Evolutionary conservation across 2,797 vertebrate species (phyloP), one percentile per base, ranked within the genome.

Genomic region (Spondyliosoma cantharus): DNA sequence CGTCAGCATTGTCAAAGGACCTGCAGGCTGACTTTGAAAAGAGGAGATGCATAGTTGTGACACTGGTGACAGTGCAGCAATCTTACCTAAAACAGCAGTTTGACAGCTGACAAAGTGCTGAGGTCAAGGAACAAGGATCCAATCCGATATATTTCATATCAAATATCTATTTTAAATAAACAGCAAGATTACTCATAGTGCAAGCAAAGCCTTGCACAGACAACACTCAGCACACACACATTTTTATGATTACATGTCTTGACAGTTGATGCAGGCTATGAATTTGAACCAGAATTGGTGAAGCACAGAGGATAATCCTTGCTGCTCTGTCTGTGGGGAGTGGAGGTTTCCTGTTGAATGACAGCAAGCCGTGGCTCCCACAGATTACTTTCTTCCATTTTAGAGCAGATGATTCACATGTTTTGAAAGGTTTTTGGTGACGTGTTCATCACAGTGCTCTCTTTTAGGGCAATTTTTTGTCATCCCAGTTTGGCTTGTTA

Each of bases 261-360:
- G 80, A 90, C 86, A 89, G 82, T 59, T 82, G 74, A 82, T 3
- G 49, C 50, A 60, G 52, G 54, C 84, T 84, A 20, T 81, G 71
- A 75, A 76, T 88, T 81, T 84, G 62, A 82, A 76, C 58, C 68
- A 57, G 78, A 90, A 76, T 72, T n/a, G 50, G 7, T 78, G 76
- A 87, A 64, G 76, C 67, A 64, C 74, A 71, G 80, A 84, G 79
- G 83, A 91, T 93, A 88, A 93, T 93, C 89, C 86, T 54, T 14
- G 71, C 81, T 76, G 78, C 89, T 89, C 59, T 32, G 71, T 66
- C 59, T 32, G 71, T 63, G 48, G 83, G 87, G 66, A 86, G 86
- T 87, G 71, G 54, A 89, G 78, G 76, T 88, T 89, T 92, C 84
- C 80, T 78, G 82, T 73, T 91, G 70, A 91, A 83, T 90, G 91